phyloP scores from a whole-genome alignment of 2,888 invertebrate species.

The Electrophaes corylata region DNA sequence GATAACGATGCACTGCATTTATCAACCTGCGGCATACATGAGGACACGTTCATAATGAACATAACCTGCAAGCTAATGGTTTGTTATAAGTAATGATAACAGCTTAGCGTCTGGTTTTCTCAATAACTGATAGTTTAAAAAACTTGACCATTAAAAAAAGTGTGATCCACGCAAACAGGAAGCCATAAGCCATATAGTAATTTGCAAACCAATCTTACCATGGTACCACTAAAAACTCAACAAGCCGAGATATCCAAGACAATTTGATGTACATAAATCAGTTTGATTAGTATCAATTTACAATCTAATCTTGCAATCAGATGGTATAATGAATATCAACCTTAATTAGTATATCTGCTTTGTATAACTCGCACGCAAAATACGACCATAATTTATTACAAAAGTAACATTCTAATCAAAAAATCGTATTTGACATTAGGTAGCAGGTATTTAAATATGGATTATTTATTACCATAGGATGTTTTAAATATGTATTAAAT shows the following conservation, averaged over 20 bases:
- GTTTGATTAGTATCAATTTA: constrained; percentile 2
- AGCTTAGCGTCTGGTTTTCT: too few species aligned
- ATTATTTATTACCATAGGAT: background rate
- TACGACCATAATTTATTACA: constrained; percentile 9
- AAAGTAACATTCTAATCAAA: constrained; percentile 14
- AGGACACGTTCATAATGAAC: too few species aligned
- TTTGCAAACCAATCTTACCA: too few species aligned
- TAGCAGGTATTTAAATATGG: background rate
- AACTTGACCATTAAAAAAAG: too few species aligned
- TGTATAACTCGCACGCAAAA: constrained; percentile 2
- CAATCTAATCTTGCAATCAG: constrained; percentile 3
- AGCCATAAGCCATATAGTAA: too few species aligned
- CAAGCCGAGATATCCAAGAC: background rate
- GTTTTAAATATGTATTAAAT: too few species aligned
- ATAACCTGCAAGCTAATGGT: too few species aligned
- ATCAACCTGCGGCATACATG: too few species aligned
- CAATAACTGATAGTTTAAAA: too few species aligned
- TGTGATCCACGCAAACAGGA: too few species aligned
- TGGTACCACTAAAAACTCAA: background rate
- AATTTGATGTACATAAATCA: constrained; percentile 11
- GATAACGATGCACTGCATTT: too few species aligned
- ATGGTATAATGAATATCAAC: constrained; percentile 12
- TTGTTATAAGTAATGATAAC: too few species aligned
- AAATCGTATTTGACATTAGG: background rate
- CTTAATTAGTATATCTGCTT: constrained; percentile 15